Conservation (phyloP, 2,797 vertebrate genomes). For the Lemur catta region DNA sequence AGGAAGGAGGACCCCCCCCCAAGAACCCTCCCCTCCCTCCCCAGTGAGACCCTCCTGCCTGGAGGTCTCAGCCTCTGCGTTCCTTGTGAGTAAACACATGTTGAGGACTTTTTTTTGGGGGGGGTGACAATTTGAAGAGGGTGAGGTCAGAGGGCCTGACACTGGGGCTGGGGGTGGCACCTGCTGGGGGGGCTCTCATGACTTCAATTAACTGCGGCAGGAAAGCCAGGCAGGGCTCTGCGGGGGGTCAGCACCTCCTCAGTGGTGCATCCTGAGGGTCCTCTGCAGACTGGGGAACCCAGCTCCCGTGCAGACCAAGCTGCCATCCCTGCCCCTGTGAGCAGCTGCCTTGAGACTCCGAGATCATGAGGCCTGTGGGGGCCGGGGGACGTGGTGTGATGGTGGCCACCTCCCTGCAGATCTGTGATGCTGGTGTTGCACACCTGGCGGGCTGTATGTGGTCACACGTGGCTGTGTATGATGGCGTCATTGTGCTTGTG, state of each 20-base stretch:
- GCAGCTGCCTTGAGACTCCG: neutral
- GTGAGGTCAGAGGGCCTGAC: neutral
- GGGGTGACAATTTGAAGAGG: neutral
- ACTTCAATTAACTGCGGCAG: fast-evolving
- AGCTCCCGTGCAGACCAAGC: fast-evolving
- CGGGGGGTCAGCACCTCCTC: neutral
- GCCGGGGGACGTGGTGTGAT: neutral
- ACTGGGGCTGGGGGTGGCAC: no score
- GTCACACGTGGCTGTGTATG: no score
- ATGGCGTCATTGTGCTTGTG: neutral
- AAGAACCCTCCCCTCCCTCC: neutral
- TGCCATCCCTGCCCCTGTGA: no score
- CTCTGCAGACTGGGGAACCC: neutral
- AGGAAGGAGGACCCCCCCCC: neutral
- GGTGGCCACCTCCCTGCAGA: neutral
- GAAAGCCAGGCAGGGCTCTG: no score
- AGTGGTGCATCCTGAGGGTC: neutral
- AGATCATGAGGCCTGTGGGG: no score
- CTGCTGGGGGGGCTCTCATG: neutral
- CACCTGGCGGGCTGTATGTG: no score
- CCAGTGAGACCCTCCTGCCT: no score
- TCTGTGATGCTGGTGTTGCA: neutral
- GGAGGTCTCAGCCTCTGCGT: neutral
- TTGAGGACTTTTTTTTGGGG: neutral
- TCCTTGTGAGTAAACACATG: neutral